Percentiles rank a stretch among this genome's conserved stretches.
phyloP scores from a whole-genome alignment of 2,113 vertebrate species.

The Antechinus flavipes region DNA sequence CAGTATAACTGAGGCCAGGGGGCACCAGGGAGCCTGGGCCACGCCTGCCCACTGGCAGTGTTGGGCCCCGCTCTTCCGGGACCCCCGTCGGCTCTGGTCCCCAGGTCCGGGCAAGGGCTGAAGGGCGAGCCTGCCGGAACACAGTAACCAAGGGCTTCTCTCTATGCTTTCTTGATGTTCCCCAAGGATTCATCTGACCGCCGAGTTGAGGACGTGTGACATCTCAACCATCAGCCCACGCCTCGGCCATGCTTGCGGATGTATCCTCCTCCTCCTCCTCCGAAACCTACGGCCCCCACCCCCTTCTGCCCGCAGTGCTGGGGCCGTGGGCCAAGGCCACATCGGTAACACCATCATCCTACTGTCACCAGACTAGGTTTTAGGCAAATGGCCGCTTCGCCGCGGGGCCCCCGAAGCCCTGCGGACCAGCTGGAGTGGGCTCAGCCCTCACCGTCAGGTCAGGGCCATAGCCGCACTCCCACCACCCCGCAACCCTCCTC shows the following conservation, averaged over 20 bases:
- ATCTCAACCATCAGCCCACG: neutral
- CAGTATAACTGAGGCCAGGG: neutral
- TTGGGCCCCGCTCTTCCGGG: too few species aligned
- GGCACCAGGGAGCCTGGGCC: neutral
- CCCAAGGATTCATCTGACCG: neutral
- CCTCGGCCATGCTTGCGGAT: neutral
- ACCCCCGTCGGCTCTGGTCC: neutral
- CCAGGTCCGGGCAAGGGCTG: neutral
- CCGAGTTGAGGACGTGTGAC: neutral
- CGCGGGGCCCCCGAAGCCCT: too few species aligned
- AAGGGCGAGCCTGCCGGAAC: too few species aligned
- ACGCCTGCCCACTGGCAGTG: neutral
- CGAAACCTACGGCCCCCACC: neutral
- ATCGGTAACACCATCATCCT: slow-evolving; percentile 5
- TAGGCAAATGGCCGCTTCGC: neutral
- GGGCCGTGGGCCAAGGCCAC: neutral
- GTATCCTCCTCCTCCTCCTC: neutral
- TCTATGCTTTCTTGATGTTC: neutral
- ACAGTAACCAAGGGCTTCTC: too few species aligned
- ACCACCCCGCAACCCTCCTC: too few species aligned
- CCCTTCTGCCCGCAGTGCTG: neutral
- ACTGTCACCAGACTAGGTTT: neutral
- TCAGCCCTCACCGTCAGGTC: neutral
- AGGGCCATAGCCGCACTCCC: neutral
- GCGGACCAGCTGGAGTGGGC: neutral